Base-by-base conservation (phyloP, 1,140 invertebrate genomes). In the Tetranychus urticae region DNA sequence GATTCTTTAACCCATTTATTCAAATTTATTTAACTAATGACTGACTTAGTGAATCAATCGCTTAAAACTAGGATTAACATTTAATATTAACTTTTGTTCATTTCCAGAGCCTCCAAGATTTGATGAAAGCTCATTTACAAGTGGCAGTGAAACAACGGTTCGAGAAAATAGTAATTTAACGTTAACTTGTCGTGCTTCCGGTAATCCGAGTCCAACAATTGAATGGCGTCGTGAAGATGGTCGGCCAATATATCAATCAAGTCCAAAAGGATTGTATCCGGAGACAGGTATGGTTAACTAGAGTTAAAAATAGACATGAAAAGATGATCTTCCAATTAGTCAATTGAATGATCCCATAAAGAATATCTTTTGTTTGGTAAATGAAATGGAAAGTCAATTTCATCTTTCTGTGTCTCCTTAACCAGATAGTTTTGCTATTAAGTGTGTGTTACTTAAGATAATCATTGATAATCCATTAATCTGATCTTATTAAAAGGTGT, bases 141-240 rank as follows among this genome's bases (percentile, higher is more conserved):
- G 56, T 34, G 56, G 45, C n/a, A 33, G 13, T 23, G 63, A 64
- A 50, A 52, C 73, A n/a, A 70, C 70, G 56, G 71, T 73, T 35
- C 67, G 68, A 46, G 74, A 75, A 62, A 69, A 69, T 23, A 62
- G 66, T 12, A 73, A 72, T 59, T 74, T 78, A 1, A 71, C 71
- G 0, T 66, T 78, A 61, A 67, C 69, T 1, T 78, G 77, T 68
- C 67, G 69, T n/a, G 77, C 77, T 2, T 68, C 69, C 1, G 77
- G 77, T 0, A 73, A 73, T 57, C 77, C 77, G 2, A 67, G 63
- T 34, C 76, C 76, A 2, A 68, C 61, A 31, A 86, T 91, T 68
- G 85, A 84, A 71, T 91, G 88, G 88, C 85, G 86, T 73, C 77
- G 87, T 65, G 86, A 90, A 71, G 85, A 88, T 71, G 83, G 84